phyloP scores from a whole-genome alignment of 2,888 invertebrate genomes.

The Herminia tarsipennalis region DNA sequence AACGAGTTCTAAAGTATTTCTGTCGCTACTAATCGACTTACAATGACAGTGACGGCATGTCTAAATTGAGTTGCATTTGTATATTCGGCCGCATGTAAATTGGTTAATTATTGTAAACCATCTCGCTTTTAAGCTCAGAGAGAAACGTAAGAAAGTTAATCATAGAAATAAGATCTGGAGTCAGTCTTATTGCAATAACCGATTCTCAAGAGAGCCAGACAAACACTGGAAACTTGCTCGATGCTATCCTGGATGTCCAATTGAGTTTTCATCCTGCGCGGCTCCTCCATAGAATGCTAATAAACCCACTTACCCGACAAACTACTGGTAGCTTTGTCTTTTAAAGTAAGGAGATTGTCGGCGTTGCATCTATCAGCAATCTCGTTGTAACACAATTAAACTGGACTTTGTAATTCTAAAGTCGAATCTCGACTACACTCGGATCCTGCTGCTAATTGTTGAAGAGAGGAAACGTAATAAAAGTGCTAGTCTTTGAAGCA shows the following conservation, averaged over 20 bases:
- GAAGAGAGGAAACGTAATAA: slow-evolving; percentile 80
- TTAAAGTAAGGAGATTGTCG: slow-evolving; percentile 63
- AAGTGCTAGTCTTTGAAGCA: slow-evolving; percentile 81
- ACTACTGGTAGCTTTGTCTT: slow-evolving; percentile 70
- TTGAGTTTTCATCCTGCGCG: slow-evolving; percentile 64
- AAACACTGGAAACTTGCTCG: slow-evolving; percentile 54
- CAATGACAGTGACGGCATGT: too few relatives aligned
- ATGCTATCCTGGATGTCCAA: slow-evolving; percentile 66
- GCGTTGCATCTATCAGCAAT: slow-evolving; percentile 74
- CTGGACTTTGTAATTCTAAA: slow-evolving; percentile 69
- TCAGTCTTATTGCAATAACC: slow-evolving; percentile 38
- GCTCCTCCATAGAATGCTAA: slow-evolving; percentile 62
- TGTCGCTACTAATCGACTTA: too few relatives aligned
- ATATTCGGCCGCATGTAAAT: too few relatives aligned
- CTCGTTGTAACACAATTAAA: slow-evolving; percentile 73
- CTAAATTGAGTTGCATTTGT: too few relatives aligned
- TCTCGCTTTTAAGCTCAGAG: slow-evolving; percentile 6
- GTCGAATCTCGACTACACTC: slow-evolving; percentile 69
- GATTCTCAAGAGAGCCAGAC: slow-evolving; percentile 41
- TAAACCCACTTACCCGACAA: slow-evolving; percentile 72
- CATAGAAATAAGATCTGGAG: slow-evolving; percentile 17
- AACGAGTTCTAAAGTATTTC: too few relatives aligned
- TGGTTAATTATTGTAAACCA: too few relatives aligned
- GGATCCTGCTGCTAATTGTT: slow-evolving; percentile 79
- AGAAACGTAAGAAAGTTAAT: slow-evolving; percentile 20